Evolutionary conservation across 1,140 invertebrate species (phyloP).

Genomic region (Drosophila nebulosa): DNA sequence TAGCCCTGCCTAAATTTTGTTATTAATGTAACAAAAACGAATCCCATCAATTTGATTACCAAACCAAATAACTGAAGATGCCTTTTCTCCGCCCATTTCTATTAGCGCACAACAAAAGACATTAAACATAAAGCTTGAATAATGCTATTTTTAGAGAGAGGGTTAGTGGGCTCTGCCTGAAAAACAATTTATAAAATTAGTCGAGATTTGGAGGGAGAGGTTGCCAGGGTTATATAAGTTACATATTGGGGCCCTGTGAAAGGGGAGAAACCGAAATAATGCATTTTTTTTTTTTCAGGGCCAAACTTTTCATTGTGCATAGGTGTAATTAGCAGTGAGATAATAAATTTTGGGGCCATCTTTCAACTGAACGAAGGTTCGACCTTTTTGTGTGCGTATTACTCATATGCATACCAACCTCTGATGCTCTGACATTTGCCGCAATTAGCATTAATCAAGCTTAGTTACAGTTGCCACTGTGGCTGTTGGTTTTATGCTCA

Average conservation of each 20-base stretch:
- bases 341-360: slow-evolving; percentile 16
- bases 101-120: background rate
- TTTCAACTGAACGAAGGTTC: slow-evolving; percentile 16
- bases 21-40: background rate
- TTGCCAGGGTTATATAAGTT: slow-evolving; percentile 5
- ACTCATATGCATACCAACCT: slow-evolving; percentile 48
- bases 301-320: slow-evolving; percentile 23
- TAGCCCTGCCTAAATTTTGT: background rate
- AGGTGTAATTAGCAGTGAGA: slow-evolving; percentile 30
- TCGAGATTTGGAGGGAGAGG: background rate
- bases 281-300: slow-evolving; percentile 28
- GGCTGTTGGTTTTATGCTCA: background rate
- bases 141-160: background rate
- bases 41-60: background rate
- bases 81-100: background rate
- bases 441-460: slow-evolving; percentile 74
- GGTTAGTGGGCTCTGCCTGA: background rate
- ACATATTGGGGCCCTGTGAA: slow-evolving; percentile 14
- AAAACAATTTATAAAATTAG: slow-evolving; percentile 9
- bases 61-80: background rate
- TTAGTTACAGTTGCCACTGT: slow-evolving; percentile 15
- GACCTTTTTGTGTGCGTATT: slow-evolving; percentile 34
- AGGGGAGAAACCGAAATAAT: background rate
- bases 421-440: slow-evolving; percentile 51
- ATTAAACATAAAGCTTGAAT: background rate